Evolutionary conservation across 2,113 vertebrate genomes (phyloP), one percentile per base, ranked within the genome.

Genomic region (rabbit (Oryctolagus cuniculus)): DNA sequence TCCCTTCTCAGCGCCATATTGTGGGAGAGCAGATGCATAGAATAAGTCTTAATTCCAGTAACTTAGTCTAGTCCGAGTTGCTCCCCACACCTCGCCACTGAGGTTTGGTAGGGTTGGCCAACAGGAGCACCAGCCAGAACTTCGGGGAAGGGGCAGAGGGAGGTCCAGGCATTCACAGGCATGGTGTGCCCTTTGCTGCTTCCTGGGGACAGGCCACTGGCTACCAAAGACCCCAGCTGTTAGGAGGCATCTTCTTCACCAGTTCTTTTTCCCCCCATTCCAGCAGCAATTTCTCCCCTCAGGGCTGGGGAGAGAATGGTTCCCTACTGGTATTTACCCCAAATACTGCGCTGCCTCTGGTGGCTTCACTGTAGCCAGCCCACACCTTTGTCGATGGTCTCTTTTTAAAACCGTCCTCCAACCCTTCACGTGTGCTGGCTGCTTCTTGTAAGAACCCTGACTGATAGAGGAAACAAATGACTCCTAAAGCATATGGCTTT

Each of bases 401-500:
- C 61, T 85, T 66, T 77, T 74, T 51, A 19, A 79, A 74, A 44
- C 1, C 10, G 11, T 86, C 64, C 24, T 94, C 79, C 74, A 63
- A 87, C 81, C 78, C 58, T 84, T 78, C 94, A 25, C 75, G 77
- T 53, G 34, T 90, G 11, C 63, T 80, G 83, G 38, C 38, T 87
- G 2, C 75, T 91, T 94, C 91, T 85, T 93, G 15, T n/a, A 89
- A 93, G 27, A 29, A 67, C 22, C 27, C 44, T 89, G 36, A 89
- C 51, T 84, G 87, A 95, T 93, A 92, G 73, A 86, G 74, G 55
- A 80, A 87, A 93, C 22, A 81, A 79, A 93, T 77, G 86, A 80
- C 73, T 95, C 34, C 93, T 81, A 64, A 53, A 89, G 25, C 89
- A 21, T 84, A 87, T 80, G 81, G 27, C 15, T 77, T 87, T 87